phyloP scores from a whole-genome alignment of 2,797 vertebrate genomes.

The Myiotriccus ornatus region DNA sequence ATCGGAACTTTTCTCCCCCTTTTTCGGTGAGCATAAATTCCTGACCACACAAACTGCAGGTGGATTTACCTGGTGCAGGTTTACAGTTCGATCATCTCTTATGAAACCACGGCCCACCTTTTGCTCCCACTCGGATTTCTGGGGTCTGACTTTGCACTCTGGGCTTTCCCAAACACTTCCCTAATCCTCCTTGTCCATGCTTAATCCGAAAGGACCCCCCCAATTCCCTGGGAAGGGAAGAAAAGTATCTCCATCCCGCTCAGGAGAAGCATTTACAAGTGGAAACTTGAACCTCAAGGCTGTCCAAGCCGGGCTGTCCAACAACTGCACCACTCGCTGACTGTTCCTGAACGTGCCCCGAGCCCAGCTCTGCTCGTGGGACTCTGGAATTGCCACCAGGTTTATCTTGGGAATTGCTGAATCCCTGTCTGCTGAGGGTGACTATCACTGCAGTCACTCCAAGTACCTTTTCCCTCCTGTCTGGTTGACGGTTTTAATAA shows the following conservation, averaged over 20 bases:
- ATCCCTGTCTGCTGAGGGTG: not conserved
- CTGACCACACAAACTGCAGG: no score
- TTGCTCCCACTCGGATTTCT: accelerated
- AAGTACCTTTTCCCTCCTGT: not conserved
- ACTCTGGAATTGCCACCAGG: accelerated
- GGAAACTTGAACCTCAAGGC: not conserved
- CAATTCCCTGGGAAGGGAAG: not conserved
- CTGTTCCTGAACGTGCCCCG: accelerated
- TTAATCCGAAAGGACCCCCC: not conserved
- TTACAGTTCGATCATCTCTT: not conserved
- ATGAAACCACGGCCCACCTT: accelerated
- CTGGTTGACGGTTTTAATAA: not conserved
- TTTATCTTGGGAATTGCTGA: not conserved
- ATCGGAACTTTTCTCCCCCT: no score
- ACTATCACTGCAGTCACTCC: not conserved
- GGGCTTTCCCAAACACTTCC: not conserved
- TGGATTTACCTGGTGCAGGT: no score
- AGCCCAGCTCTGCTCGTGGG: accelerated
- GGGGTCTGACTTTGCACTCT: not conserved
- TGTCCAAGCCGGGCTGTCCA: not conserved
- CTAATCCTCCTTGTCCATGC: accelerated
- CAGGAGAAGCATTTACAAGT: not conserved
- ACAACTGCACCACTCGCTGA: not conserved
- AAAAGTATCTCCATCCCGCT: not conserved
- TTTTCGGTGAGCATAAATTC: no score